Evolutionary conservation across 2,888 invertebrate species (phyloP).

Genomic region (Adineta ricciae): DNA sequence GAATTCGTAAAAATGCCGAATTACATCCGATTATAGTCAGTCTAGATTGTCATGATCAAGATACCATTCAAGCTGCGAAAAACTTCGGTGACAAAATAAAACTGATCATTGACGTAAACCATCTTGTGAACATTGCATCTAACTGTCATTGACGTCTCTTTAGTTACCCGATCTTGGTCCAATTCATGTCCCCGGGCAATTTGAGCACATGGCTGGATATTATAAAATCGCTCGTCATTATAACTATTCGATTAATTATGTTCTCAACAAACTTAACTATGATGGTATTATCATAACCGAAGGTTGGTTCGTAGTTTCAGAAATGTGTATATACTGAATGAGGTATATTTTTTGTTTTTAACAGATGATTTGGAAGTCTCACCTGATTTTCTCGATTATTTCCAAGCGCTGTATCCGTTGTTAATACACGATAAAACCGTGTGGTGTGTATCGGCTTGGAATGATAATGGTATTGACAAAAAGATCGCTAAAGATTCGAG

Average conservation of each 20-base stretch:
- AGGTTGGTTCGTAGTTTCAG: constrained; percentile 39
- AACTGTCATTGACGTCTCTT: constrained; percentile 59
- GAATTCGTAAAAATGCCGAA: constrained; percentile 60
- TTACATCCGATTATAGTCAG: constrained; percentile 91
- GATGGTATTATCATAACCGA: constrained; percentile 86
- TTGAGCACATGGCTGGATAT: constrained; percentile 73
- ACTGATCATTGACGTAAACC: constrained; percentile 43
- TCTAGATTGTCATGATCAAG: constrained; percentile 82
- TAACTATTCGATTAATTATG: constrained; percentile 84
- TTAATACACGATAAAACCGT: constrained; percentile 71
- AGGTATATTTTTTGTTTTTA: background rate
- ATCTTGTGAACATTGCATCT: background rate
- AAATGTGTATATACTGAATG: too few relatives aligned
- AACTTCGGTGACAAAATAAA: constrained; percentile 60
- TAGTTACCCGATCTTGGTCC: constrained; percentile 68
- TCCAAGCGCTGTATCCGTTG: constrained; percentile 78
- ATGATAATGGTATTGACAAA: constrained; percentile 87
- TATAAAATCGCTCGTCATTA: constrained; percentile 94
- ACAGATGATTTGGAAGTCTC: constrained; percentile 88
- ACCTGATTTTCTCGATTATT: constrained; percentile 94
- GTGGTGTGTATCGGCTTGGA: constrained; percentile 99
- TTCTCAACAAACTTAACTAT: constrained; percentile 70
- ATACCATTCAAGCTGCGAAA: constrained; percentile 70
- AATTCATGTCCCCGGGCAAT: constrained; percentile 60
- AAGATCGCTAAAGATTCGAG: constrained; percentile 60